Conservation (phyloP, 2,888 invertebrate genomes). For the Trichogramma dendrolimi region DNA sequence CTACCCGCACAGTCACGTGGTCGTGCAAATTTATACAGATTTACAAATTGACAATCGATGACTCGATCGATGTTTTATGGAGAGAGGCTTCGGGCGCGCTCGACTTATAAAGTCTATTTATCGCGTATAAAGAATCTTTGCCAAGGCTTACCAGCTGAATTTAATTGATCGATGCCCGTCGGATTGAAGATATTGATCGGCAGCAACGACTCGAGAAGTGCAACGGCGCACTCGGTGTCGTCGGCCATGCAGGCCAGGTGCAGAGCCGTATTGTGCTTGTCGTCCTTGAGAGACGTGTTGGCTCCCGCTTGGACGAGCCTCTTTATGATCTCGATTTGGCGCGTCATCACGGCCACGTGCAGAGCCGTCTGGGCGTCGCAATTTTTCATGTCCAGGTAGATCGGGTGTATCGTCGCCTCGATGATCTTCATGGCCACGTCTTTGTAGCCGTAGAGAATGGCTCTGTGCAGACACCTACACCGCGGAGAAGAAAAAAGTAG, state of each 20-base stretch:
- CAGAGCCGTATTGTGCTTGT: conserved; percentile 78
- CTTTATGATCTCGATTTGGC: conserved; percentile 69
- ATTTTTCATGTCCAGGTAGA: conserved; percentile 74
- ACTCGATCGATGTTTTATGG: too few relatives aligned
- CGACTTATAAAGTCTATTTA: too few relatives aligned
- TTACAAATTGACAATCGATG: too few relatives aligned
- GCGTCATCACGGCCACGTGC: conserved; percentile 80
- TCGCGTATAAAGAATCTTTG: too few relatives aligned
- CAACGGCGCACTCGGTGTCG: conserved; percentile 63
- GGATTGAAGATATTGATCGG: too few relatives aligned
- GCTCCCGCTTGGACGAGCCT: conserved; percentile 79
- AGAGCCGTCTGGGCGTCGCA: conserved; percentile 76
- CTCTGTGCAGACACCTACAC: conserved; percentile 77
- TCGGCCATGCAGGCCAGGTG: conserved; percentile 76
- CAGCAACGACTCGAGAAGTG: too few relatives aligned
- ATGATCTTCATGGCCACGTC: conserved; percentile 73
- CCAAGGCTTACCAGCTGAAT: too few relatives aligned
- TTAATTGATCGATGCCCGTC: too few relatives aligned
- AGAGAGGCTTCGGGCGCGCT: too few relatives aligned
- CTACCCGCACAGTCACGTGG: too few relatives aligned
- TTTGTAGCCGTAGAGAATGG: conserved; percentile 71
- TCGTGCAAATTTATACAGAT: too few relatives aligned
- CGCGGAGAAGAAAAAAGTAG: not conserved
- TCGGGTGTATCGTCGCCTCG: conserved; percentile 71
- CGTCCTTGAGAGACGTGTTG: conserved; percentile 58